Evolutionary conservation across 2,888 invertebrate genomes (phyloP), one percentile per base, ranked within the genome.

Genomic region (Stenurella melanura): DNA sequence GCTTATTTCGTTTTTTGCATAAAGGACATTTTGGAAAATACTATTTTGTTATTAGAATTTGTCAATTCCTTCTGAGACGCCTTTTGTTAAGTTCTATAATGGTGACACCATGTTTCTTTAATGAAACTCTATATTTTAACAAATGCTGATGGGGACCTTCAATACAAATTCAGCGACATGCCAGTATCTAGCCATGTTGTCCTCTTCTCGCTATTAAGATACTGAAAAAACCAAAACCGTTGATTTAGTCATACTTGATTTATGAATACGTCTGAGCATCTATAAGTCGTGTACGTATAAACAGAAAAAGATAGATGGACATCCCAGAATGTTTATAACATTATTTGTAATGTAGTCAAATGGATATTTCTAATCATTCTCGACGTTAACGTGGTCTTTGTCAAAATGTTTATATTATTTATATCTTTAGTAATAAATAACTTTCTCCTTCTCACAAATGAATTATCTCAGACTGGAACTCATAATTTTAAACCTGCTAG

Each of bases 321-420:
- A 15, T n/a, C 15, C 30, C 42, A 6, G 42, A 64, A 38, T 42
- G 42, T 34, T 38, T 17, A 60, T 38, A 34, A 60, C 57, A 58
- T 56, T 70, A 70, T 70, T 19, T 63, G 10, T 12, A 30, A 63
- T 72, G 72, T 72, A 72, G 63, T 50, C 61, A 72, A 72, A 72
- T 61, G 61, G 72, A 72, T 63, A 72, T 72, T 72, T 72, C 72
- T 72, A 72, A 72, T 72, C 72, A 61, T 72, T 72, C 54, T 63
- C 72, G 61, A 30, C 61, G 70, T 60, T 38, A 60, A 38, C 60
- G 60, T 60, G 30, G 58, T 63, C 72, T 72, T 72, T 72, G 72
- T 72, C 72, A 72, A 63, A 72, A 72, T 72, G 72, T 72, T 72
- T 72, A 72, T 72, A 72, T 72, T 72, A 72, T 72, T 72, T 63